Percentiles rank a stretch among this genome's conserved stretches.
Evolutionary conservation across 2,888 invertebrate genomes (phyloP).

Genomic region (Drosophila vallismaia): DNA sequence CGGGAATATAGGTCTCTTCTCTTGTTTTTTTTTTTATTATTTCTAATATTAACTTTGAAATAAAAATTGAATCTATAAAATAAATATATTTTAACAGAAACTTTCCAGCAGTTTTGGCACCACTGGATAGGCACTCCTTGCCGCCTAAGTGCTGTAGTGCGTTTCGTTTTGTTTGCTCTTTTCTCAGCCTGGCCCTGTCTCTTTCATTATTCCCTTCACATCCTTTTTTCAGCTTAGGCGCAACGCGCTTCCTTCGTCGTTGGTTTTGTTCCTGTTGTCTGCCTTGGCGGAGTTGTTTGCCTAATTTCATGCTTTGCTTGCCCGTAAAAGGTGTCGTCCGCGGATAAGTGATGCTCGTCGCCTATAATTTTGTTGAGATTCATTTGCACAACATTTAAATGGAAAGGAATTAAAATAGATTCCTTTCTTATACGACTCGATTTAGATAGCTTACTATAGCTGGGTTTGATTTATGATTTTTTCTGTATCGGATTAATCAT

Average conservation of each 20-base stretch:
- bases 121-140: conserved; percentile 1
- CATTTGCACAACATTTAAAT: conserved; percentile 12
- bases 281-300: conserved; percentile 60
- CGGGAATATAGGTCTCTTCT: no score
- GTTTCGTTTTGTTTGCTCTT: conserved; percentile 50
- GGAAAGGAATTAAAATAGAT: not conserved
- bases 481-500: no score
- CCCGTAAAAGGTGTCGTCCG: conserved; percentile 47
- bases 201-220: conserved; percentile 22
- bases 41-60: no score
- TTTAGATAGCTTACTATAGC: no score
- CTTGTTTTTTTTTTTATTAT: no score
- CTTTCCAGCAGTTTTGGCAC: not conserved
- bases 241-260: conserved; percentile 9
- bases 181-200: conserved; percentile 22
- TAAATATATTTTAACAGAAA: not conserved
- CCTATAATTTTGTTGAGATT: conserved; percentile 23
- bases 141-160: conserved; percentile 22
- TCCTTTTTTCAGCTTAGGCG: conserved; percentile 25
- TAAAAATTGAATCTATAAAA: no score
- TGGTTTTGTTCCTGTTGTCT: conserved; percentile 29
- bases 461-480: no score
- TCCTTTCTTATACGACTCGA: not conserved
- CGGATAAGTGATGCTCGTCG: conserved; percentile 40
- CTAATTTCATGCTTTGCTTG: conserved; percentile 79